Percentiles rank a stretch among this genome's conserved stretches.
phyloP scores from a whole-genome alignment of 2,888 invertebrate genomes.

The Anticlea derivata region DNA sequence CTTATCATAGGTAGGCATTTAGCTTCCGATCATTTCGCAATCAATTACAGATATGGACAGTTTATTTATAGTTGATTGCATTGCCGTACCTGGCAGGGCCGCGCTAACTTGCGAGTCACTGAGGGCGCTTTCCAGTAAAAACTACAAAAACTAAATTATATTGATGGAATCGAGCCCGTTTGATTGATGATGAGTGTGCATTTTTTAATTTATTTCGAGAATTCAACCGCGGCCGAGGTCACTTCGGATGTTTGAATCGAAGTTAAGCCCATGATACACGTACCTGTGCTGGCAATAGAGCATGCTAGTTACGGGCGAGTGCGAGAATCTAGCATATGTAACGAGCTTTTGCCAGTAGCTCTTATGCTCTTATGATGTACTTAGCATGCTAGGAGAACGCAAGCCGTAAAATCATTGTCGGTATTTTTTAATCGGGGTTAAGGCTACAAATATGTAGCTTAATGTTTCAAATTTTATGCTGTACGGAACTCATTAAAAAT shows the following conservation, averaged over 20 bases:
- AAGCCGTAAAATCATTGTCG: too few species aligned
- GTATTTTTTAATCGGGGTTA: too few species aligned
- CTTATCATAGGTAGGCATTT: constrained; percentile 3
- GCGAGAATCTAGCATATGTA: too few species aligned
- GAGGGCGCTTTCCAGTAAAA: constrained; percentile 79
- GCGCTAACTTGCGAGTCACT: constrained; percentile 72
- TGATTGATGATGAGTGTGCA: constrained; percentile 83
- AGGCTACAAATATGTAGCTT: too few species aligned
- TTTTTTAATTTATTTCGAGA: constrained; percentile 82
- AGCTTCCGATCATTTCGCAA: constrained; percentile 37
- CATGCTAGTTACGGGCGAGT: too few species aligned
- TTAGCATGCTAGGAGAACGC: too few species aligned
- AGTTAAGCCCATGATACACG: too few species aligned
- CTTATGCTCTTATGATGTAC: too few species aligned
- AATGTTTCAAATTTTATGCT: too few species aligned
- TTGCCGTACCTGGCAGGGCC: constrained; percentile 65
- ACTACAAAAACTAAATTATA: constrained; percentile 83
- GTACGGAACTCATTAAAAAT: too few species aligned
- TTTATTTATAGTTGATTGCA: constrained; percentile 39
- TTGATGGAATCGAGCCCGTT: constrained; percentile 81
- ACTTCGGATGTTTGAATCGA: constrained; percentile 46
- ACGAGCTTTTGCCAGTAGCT: too few species aligned
- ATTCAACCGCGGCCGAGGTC: constrained; percentile 69
- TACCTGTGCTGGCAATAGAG: too few species aligned
- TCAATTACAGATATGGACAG: constrained; percentile 55